Base-by-base conservation (phyloP, 2,888 invertebrate genomes). In the Scaptomyza tumidula region DNA sequence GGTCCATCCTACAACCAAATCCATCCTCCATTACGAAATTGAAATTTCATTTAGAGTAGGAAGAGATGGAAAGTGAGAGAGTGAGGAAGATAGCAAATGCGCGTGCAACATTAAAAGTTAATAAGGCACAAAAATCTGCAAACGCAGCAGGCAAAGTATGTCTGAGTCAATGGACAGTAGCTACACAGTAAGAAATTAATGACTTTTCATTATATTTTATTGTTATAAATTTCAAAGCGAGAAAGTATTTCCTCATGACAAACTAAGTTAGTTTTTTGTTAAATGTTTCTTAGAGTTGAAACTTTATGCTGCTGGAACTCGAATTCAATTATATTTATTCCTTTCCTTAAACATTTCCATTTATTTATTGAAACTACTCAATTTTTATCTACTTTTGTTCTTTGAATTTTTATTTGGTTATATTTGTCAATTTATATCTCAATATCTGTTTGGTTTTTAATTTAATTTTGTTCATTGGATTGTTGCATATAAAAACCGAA, bases 111-210 rank as follows among this genome's bases (percentile, higher is more conserved):
- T 85, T 85, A 89, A 85, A 85, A 75, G 87, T 89, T 85, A 85
- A 85, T 85, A 85, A 85, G 85, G 81, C 81, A 64, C 16, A 88
- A 81, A 50, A 85, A 88, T 86, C 82, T 86, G 82, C 86, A 82
- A 56, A 60, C 72, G 66, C 70, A 62, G 48, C 58, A 62, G 37
- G 43, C 33, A 39, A 24, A 24, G 46, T 10, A 44, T 33, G 13
- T 43, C 29, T 43, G 52, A 11, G 44, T 39, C 50, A 56, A 59
- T 19, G 45, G 11, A 2, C 33, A 39, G 45, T 59, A 46, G 46
- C 53, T 63, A 27, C 52, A 50, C 41, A 24, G 14, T 16, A 13
- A 31, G 39, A 58, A 58, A 31, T 13, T 11, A 14, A 27, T 24
- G 0, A 2, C 24, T 10, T 37, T 50, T 5, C 16, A 7, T 16